Base-by-base conservation (phyloP, 2,113 vertebrate genomes). In the Scopus umbretta region DNA sequence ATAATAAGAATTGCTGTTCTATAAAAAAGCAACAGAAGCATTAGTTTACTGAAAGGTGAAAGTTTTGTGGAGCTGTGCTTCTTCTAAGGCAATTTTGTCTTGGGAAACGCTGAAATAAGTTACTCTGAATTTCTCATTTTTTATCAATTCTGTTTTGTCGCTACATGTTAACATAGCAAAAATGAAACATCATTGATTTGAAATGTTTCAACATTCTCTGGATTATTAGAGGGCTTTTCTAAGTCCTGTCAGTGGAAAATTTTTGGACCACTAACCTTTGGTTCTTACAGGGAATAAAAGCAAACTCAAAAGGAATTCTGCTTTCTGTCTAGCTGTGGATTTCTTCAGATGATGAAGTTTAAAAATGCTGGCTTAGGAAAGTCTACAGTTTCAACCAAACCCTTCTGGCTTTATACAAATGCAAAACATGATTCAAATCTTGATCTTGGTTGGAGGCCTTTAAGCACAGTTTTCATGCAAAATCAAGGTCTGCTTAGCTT, bases 381-480 rank as follows among this genome's bases (percentile, higher is more conserved):
- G 36, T 86, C 56, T 81, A 17, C 29, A 58, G 7, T 94, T 89
- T 82, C 65, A 91, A 19, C 78, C 66, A 81, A 97, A 66, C 70
- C 78, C 84, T 94, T 94, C 91, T 87, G 83, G 80, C 83, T 89
- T 91, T 87, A 18, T 42, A 74, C 27, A 94, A 84, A 90, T 68
- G 65, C 56, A 81, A 89, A 89, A 81, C 62, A 58, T 0, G 0
- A 42, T 4, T 26, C 36, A 94, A 95, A 89, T 87, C 73, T 63
- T 84, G 49, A 59, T 81, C 70, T 81, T 82, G 19, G 19, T 91
- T 80, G 65, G 53, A 75, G 5, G 53, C 73, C 27, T 80, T 26
- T 70, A 42, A 92, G 80, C 84, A 80, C 47, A 94, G 34, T 80
- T 92, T 85, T 91, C 42, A 10, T 72, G 87, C 58, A 91, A 56